Percentiles rank a stretch among this genome's conserved stretches.
Conservation (phyloP, 2,888 invertebrate species). For the Stegana nigrithorax region DNA sequence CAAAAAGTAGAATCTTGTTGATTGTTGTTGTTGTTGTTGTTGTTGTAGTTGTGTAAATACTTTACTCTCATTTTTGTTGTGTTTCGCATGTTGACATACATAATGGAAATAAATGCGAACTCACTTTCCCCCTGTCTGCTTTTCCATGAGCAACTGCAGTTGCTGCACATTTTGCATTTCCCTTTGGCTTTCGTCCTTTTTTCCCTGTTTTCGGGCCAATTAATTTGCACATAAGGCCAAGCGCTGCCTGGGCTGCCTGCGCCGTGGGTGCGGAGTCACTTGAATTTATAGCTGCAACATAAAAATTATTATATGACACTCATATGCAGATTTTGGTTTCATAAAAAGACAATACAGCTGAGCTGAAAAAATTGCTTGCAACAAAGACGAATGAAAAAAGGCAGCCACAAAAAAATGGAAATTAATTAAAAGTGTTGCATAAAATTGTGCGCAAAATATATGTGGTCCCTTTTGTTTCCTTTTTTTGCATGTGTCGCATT, state of each 20-base stretch:
- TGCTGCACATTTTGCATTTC: not conserved
- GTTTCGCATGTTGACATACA: slow-evolving; percentile 53
- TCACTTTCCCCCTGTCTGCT: no score
- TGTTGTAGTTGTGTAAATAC: not conserved
- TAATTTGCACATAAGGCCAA: not conserved
- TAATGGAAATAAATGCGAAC: slow-evolving; percentile 56
- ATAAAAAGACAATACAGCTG: not conserved
- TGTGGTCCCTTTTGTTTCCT: no score
- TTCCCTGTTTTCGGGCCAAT: slow-evolving; percentile 35
- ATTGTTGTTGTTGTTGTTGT: not conserved
- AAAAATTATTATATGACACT: not conserved
- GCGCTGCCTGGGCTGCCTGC: not conserved
- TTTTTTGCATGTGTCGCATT: no score
- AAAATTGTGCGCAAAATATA: slow-evolving; percentile 2
- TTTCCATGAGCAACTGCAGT: slow-evolving; percentile 7
- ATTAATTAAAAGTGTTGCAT: not conserved
- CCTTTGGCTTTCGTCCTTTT: slow-evolving; percentile 8
- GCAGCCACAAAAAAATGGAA: not conserved
- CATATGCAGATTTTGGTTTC: not conserved
- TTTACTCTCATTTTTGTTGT: slow-evolving; percentile 20
- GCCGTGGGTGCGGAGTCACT: not conserved
- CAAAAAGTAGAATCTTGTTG: not conserved
- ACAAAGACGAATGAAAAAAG: not conserved
- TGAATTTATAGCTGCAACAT: not conserved
- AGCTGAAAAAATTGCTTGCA: not conserved